Base-by-base conservation (phyloP, 2,797 vertebrate genomes). In the Hippoglossus hippoglossus region DNA sequence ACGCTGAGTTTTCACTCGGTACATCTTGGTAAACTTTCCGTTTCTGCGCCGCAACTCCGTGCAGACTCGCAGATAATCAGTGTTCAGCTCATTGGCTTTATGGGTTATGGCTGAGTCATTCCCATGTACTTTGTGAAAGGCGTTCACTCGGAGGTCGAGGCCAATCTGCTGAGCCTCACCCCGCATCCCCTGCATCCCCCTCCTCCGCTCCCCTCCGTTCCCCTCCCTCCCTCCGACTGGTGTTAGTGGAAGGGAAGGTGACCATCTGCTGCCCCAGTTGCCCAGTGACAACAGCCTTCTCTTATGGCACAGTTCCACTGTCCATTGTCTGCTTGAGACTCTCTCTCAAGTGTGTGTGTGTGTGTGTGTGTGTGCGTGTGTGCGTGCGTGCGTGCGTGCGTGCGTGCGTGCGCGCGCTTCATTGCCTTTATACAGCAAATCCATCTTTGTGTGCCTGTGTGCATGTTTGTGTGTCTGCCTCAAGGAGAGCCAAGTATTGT, bases 211-310 rank as follows among this genome's bases (percentile, higher is more conserved):
- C 19, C 58, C 36, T 41, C 28, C 18, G 24, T 28, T 9, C 8
- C 19, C 58, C 41, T 44, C 41, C 53, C 67, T 54, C 75, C 19
- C 75, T 53, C 69, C 73, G 56, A 70, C 82, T 88, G 88, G 87
- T 91, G 88, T 92, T 87, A 88, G 89, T 91, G 84, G 91, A 92
- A 93, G 88, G 84, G 90, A 92, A 93, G 90, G 92, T 81, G 91
- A 91, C 92, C 93, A 93, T 94, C 91, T 95, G 93, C 90, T 91
- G 91, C 82, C 91, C 90, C 89, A 93, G 90, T 94, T 94, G 93
- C 91, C 89, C 88, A 91, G 87, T 89, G 88, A 92, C 91, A 91
- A 85, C 90, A 88, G 91, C 89, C 83, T 83, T 90, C 83, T 87
- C 82, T 90, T 88, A 90, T 92, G 91, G 91, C 88, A 90, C 83